Conservation (phyloP, 1,140 invertebrate genomes). For the Drosophila ambigua region DNA sequence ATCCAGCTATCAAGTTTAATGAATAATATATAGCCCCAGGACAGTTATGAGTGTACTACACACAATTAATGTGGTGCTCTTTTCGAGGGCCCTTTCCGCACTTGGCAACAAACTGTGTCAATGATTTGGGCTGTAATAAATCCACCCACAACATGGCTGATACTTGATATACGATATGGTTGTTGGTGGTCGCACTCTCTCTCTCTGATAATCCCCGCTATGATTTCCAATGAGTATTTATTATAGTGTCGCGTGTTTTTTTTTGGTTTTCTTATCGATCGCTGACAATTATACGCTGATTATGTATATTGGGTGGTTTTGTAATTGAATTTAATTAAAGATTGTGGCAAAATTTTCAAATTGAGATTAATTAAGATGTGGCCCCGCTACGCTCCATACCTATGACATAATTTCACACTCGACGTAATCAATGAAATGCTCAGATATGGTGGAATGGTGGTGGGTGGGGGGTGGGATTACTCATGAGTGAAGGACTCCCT, state of each 20-base stretch:
- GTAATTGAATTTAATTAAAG: conserved; percentile 75
- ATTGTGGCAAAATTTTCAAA: conserved; percentile 38
- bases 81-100: conserved; percentile 8
- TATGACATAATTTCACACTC: conserved; percentile 48
- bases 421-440: conserved; percentile 38
- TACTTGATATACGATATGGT: conserved; percentile 8
- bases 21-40: too few relatives aligned
- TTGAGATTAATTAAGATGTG: conserved; percentile 59
- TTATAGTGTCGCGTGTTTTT: conserved; percentile 7
- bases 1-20: too few relatives aligned
- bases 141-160: conserved; percentile 10
- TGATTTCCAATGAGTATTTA: conserved; percentile 31
- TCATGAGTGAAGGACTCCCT: conserved; percentile 29
- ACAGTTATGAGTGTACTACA: too few relatives aligned
- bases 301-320: conserved; percentile 38
- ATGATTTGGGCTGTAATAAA: conserved; percentile 26
- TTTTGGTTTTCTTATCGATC: conserved; percentile 34
- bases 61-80: too few relatives aligned
- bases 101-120: conserved; percentile 34
- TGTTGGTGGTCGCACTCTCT: background rate
- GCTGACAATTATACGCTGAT: conserved; percentile 47
- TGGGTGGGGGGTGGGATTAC: background rate
- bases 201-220: conserved; percentile 46
- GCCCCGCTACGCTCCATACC: background rate
- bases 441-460: conserved; percentile 8